Evolutionary conservation across 1,140 invertebrate species (phyloP), one percentile per base, ranked within the genome.

Genomic region (Nasonia vitripennis): DNA sequence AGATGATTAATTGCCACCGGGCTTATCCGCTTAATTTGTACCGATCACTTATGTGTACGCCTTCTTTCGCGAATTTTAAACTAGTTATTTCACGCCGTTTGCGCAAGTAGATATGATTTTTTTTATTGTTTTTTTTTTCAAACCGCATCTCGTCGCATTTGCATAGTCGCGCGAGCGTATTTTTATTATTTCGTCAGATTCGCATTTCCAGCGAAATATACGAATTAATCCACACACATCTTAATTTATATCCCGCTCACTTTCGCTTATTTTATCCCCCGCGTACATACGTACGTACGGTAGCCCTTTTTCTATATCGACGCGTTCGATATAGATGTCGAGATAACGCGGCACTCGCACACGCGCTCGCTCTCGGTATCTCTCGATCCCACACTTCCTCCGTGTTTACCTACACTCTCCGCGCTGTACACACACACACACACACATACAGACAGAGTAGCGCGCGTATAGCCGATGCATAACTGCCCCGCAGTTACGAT

Each of bases 21-120:
- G 31, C 2, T 79, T 48, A 67, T 79, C 31, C 62, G 17, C 62
- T 79, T 67, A 34, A 79, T 55, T 79, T 67, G 14, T 79, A 79
- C 45, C 37, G 62, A 67, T 79, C 62, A 67, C 31, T 67, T 67
- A 79, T 62, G 34, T n/a, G 34, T 62, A n/a, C 55, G 55, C 55
- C 55, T 62, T 62, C 17, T 20, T 55, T 62, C 17, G 55, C 14
- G 20, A n/a, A 62, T 62, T 62, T 62, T 62, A 62, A 62, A 62
- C 55, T 62, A 62, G 55, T 62, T 62, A 62, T 62, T 62, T 62
- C 55, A n/a, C 55, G 20, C 55, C 20, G 55, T 62, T 62, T 62
- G 20, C 55, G 55, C 55, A 62, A 62, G 55, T 17, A n/a, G 34
- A 37, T 17, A 5, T 55, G 1, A 14, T 17, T 6, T 62, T 11